phyloP scores from a whole-genome alignment of 1,140 invertebrate genomes.

The Stegodyphus mimosarum region DNA sequence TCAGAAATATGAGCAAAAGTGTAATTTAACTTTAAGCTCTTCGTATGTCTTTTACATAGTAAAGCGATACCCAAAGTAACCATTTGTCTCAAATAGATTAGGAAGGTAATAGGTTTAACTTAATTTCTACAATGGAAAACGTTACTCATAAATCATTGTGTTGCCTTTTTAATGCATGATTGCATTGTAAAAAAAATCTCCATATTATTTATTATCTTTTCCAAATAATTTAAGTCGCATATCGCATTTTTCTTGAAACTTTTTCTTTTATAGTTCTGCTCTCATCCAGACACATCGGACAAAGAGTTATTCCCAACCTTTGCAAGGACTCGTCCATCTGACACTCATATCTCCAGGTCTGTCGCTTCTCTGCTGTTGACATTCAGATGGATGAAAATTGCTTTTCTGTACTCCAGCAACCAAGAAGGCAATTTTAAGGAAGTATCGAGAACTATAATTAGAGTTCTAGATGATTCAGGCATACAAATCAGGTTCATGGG shows the following conservation, averaged over 20 bases:
- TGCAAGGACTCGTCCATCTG: slow-evolving; percentile 89
- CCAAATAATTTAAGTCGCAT: too few relatives aligned
- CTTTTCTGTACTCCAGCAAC: slow-evolving; percentile 80
- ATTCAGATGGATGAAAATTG: slow-evolving; percentile 73
- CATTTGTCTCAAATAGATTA: too few relatives aligned
- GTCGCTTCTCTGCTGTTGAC: slow-evolving; percentile 82
- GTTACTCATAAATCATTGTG: too few relatives aligned
- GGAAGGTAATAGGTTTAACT: too few relatives aligned
- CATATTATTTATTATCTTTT: too few relatives aligned
- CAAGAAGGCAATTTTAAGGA: slow-evolving; percentile 77
- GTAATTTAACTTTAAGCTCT: too few relatives aligned
- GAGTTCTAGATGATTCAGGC: slow-evolving; percentile 75
- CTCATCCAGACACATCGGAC: slow-evolving; percentile 85
- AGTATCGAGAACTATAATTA: slow-evolving; percentile 78
- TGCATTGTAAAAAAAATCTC: too few relatives aligned
- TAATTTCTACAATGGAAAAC: too few relatives aligned
- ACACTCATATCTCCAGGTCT: slow-evolving; percentile 90
- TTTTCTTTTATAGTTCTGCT: slow-evolving; percentile 78
- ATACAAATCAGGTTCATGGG: slow-evolving; percentile 76
- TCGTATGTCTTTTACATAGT: too few relatives aligned
- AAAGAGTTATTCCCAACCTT: slow-evolving; percentile 91
- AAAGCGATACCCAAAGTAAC: too few relatives aligned
- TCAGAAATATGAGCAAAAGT: too few relatives aligned
- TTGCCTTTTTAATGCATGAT: too few relatives aligned
- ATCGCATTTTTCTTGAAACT: slow-evolving; percentile 62